Evolutionary conservation across 2,888 invertebrate genomes (phyloP), one percentile per base, ranked within the genome.

Genomic region (Eupithecia vulgata): DNA sequence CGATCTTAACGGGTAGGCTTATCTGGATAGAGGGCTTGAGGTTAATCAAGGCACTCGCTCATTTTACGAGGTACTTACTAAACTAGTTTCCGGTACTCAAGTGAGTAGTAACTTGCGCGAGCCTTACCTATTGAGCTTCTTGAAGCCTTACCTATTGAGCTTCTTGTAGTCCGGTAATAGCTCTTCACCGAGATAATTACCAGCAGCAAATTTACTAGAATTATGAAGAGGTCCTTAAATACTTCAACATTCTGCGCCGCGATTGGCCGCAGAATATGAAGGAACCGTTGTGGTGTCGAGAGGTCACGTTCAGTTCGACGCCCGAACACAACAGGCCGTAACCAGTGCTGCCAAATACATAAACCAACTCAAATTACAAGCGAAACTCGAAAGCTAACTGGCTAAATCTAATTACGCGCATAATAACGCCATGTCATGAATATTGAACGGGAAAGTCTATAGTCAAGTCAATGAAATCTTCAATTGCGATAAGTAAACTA

Each of bases 221-320:
- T 81, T 85, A 82, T 81, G 77, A 82, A 86, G n/a, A 21, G 34
- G 84, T 87, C 86, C 83, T 83, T 57, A 25, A 21, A 57, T 25
- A 25, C 57, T 57, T 57, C 57, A 13, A 57, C 21, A 4, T 25
- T 21, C 57, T 57, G 57, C 57, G 57, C 21, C 10, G 13, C 57
- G 57, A 25, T 57, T 57, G 57, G 57, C 25, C 5, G 81, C 81
- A 87, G 88, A 88, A 90, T 91, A 90, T 90, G 89, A 88, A 84
- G 84, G 84, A 85, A 83, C 83, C 82, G 86, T 88, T 88, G 88
- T 81, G 82, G 80, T 80, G 82, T 82, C 77, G 76, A 83, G 90
- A 88, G 93, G 91, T 92, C 92, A 92, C 89, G 90, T 91, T 85
- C 84, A 82, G 90, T 90, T 91, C 88, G 90, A 88, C 83, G 88